Evolutionary conservation across 2,797 vertebrate genomes (phyloP), one percentile per base, ranked within the genome.

Genomic region (Acanthurus lineatus): DNA sequence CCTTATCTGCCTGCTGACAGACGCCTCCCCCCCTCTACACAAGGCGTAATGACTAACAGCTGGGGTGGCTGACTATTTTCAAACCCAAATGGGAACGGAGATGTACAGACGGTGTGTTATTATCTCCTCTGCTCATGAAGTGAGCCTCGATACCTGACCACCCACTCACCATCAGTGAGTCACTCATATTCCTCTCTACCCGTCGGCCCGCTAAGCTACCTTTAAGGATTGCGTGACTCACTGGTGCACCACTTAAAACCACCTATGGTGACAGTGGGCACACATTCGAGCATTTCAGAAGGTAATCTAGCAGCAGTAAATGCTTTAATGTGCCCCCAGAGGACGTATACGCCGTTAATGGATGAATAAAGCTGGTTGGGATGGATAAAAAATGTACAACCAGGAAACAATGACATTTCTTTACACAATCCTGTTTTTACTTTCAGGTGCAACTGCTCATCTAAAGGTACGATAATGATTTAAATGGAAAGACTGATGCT

Each of bases 101-200:
- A 92, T 90, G 87, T 83, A 76, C 79, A 86, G 79, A 84, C 81
- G 40, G 79, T 64, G 78, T 87, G 90, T 91, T 89, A 91, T 93
- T 91, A 94, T 91, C 91, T 88, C 79, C 79, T 75, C 86, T 75
- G 82, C 83, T 84, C 14, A 16, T 64, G 84, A 84, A 91, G 86
- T 38, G 86, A 90, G 88, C 88, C 80, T 74, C 32, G 69, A 40
- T 90, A 93, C 92, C 91, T 92, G 91, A 87, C 92, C 93, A 88
- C 93, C 92, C 92, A 94, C 94, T 91, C 92, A 70, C 79, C 83
- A 70, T 48, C 81, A 60, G 68, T 94, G 93, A 93, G 70, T 93
- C 93, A 94, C 89, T 69, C 74, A 35, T 79, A 71, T 71, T 82
- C 68, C 45, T 38, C 76, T 72, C 64, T 62, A 22, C 51, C 78